Conservation (phyloP, 2,888 invertebrate species). For the Morpho deidamia region DNA sequence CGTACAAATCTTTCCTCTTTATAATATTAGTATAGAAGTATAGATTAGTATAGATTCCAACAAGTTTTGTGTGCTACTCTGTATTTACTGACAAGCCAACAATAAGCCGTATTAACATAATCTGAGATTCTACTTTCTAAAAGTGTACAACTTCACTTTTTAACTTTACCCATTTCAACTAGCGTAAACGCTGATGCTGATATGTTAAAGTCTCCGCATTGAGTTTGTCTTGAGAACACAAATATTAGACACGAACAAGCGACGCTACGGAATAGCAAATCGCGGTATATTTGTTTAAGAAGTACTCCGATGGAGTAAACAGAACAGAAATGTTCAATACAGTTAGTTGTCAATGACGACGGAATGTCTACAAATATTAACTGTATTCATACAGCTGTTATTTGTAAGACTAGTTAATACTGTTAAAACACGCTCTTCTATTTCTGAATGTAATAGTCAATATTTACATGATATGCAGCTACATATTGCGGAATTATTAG, state of each 20-base stretch:
- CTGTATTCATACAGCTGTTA: slow-evolving; percentile 25
- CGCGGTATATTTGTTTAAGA: slow-evolving; percentile 61
- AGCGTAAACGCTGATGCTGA: slow-evolving; percentile 12
- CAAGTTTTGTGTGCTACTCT: not conserved
- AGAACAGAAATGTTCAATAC: slow-evolving; percentile 61
- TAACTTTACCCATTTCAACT: slow-evolving; percentile 2
- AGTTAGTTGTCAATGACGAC: slow-evolving; percentile 59
- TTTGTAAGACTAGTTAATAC: slow-evolving; percentile 7
- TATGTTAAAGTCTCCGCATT: slow-evolving; percentile 34
- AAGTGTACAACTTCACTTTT: not conserved
- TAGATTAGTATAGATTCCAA: too few species aligned
- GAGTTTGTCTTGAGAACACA: slow-evolving; percentile 68
- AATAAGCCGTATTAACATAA: too few species aligned
- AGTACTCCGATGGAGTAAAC: slow-evolving; percentile 63
- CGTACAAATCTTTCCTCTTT: too few species aligned
- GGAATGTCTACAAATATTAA: slow-evolving; percentile 46
- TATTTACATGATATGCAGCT: too few species aligned
- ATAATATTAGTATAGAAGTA: too few species aligned
- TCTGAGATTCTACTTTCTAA: too few species aligned
- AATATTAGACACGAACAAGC: slow-evolving; percentile 66
- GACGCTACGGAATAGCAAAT: slow-evolving; percentile 67
- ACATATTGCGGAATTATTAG: too few species aligned
- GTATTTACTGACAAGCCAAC: not conserved
- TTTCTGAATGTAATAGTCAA: not conserved
- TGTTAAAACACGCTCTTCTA: not conserved